Base-by-base conservation (phyloP, 2,888 invertebrate species). In the Eustalomyia histrio region DNA sequence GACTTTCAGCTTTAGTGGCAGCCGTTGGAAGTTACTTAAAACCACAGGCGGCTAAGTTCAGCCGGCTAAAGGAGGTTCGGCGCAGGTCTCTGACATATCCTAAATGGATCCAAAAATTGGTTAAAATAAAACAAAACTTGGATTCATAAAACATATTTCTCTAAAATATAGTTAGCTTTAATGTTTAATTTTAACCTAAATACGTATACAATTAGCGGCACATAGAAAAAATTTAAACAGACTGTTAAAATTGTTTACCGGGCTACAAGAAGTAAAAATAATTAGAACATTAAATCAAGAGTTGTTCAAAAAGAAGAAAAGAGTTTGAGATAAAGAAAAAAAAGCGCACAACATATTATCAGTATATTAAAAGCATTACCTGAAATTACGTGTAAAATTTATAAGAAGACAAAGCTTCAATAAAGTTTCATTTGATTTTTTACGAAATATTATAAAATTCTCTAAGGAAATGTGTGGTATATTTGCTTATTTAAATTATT, bases 401-500 rank as follows among this genome's bases (percentile, higher is more conserved):
- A 43, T 1, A 14, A 47, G n/a, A 47, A 14, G 17, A 18, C 58
- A 58, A 50, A 29, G 18, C 67, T n/a, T 24, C 1, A 7, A 6
- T 29, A 29, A 29, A 7, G 4, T 4, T 3, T 29, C 3, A 29
- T 47, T 17, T 63, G 50, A 14, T 9, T n/a, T 24, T 6, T 29
- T 29, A 43, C 53, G 50, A 52, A 60, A 65, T 60, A 65, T 39
- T 67, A 1, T 2, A 39, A 39, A 39, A 61, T 35, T 61, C 7
- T 29, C 6, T 63, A 63, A 64, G 53, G 12, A 39, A 68, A 84
- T 84, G 84, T 84, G 84, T 75, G 99, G 99, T 93, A 99, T 99
- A 91, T 99, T 99, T 92, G 99, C 99, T 83, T 99, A 99, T 92
- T 93, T 99, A 89, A 99, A 99, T 91, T 98, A 98, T 91, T 92